Conservation (phyloP, 1,140 invertebrate genomes). For the Manduca sexta region DNA sequence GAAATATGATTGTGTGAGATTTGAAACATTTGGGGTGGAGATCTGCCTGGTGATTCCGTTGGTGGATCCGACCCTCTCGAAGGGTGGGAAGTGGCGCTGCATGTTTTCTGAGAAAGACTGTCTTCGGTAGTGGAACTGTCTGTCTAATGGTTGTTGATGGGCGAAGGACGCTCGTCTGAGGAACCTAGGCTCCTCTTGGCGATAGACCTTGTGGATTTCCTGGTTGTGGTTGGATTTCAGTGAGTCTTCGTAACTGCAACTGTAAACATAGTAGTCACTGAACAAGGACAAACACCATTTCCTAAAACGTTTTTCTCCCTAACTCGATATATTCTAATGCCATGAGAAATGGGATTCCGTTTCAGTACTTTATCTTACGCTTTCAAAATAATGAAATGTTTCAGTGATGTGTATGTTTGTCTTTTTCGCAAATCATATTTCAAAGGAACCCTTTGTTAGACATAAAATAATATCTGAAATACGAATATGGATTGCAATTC, state of each 20-base stretch:
- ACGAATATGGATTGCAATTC: too few species aligned
- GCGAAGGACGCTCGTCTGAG: constrained; percentile 50
- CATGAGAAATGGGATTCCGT: too few species aligned
- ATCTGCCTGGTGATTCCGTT: constrained; percentile 41
- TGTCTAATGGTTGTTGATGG: constrained; percentile 38
- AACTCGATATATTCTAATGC: too few species aligned
- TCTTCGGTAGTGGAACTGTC: constrained; percentile 38
- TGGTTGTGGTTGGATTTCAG: constrained; percentile 71
- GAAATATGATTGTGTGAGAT: constrained; percentile 40
- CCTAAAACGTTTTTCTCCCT: too few species aligned
- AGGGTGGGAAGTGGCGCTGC: constrained; percentile 52
- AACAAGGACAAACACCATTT: not conserved
- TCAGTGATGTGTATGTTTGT: too few species aligned
- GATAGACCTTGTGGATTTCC: constrained; percentile 35
- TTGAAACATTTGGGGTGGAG: constrained; percentile 54
- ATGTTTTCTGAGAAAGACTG: constrained; percentile 65
- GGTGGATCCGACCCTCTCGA: constrained; percentile 37
- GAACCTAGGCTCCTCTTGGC: constrained; percentile 35
- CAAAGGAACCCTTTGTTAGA: too few species aligned
- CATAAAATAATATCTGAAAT: too few species aligned
- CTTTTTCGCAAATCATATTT: too few species aligned
- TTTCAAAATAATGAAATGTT: too few species aligned
- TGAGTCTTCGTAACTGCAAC: constrained; percentile 79
- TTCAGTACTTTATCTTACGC: too few species aligned
- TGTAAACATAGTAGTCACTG: constrained; percentile 25